Evolutionary conservation across 2,113 vertebrate species (phyloP), one percentile per base, ranked within the genome.

Genomic region (Sinocyclocheilus anophthalmus): DNA sequence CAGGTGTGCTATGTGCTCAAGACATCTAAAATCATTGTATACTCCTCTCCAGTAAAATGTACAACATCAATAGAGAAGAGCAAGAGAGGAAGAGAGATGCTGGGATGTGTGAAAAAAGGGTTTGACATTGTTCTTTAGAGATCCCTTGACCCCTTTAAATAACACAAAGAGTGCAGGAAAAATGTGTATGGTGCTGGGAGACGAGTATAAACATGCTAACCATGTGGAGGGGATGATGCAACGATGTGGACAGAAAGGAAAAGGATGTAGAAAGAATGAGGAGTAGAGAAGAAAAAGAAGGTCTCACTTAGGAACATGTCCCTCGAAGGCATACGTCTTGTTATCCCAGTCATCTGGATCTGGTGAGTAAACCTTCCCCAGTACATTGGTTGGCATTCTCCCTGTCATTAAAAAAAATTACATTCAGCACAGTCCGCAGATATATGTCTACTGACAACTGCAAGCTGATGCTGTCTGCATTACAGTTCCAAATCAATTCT

Each of bases 341-440:
- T 97, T 97, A 93, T 96, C 96, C 96, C 96, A 97, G 91, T 97
- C 97, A 88, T 98, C 97, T 22, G 94, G 95, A 93, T 97, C 97
- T 13, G 96, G 96, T 76, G 95, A 94, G 89, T 95, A 97, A 69
- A 97, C 96, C 89, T 96, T 95, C 73, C 96, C 97, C 78, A 98
- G 93, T 81, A 94, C 94, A 0, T 94, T 93, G 37, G 95, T 95
- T 76, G 96, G 96, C 95, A 96, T 94, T 61, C 95, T 94, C 61
- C 95, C 97, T 97, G 91, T 91, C 80, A 83, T 92, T 30, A 48
- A 59, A 86, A 73, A 26, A 26, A 26, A 26, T 26, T 26, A 26
- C 12, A 50, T 50, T 76, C 5, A 26, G 73, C n/a, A 53, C 7
- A 16, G 73, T 76, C 42, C 13, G 55, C 14, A 53, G 50, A 53